Base-by-base conservation (phyloP, 2,113 vertebrate genomes). In the Vidua macroura region DNA sequence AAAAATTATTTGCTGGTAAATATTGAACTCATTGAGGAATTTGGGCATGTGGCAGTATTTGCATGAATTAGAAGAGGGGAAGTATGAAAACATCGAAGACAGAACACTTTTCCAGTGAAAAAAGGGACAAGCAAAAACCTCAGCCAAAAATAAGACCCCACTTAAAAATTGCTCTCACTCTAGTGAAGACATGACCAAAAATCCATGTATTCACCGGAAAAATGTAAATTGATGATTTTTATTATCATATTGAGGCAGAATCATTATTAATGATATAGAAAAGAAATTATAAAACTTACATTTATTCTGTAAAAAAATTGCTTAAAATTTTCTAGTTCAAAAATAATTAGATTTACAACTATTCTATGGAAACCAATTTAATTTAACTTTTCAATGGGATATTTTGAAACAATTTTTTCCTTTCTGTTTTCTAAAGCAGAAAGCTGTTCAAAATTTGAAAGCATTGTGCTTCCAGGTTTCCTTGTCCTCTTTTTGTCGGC, bases 21-120 rank as follows among this genome's bases (percentile, higher is more conserved):
- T 90, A 93, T 69, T 83, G 83, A 94, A 88, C 15, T 56, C 80
- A 56, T 53, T 41, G 39, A 92, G 73, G 44, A 90, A 86, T 92
- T 75, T 60, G 80, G 39, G 64, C 44, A 35, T 80, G 72, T 31
- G 31, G 60, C 60, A 84, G 52, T 22, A 92, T 79, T 88, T 78
- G 64, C 66, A 58, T 53, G 43, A 92, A 83, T 83, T 83, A 90
- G 58, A 68, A 37, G 2, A 16, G 16, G 35, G 48, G 19, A 67
- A 74, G 15, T 39, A 79, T 33, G 68, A 92, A 76, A 80, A 25
- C 6, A 3, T 37, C 0, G 4, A 93, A 83, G 48, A 75, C 22
- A 46, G 28, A 93, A 72, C 9, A 17, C 25, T 78, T 31, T 17
- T 90, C 75, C 1, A 4, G 70, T 43, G 31, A n/a, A 88, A 91